Conservation (phyloP, 2,888 invertebrate species). For the Allophyes oxyacanthae region DNA sequence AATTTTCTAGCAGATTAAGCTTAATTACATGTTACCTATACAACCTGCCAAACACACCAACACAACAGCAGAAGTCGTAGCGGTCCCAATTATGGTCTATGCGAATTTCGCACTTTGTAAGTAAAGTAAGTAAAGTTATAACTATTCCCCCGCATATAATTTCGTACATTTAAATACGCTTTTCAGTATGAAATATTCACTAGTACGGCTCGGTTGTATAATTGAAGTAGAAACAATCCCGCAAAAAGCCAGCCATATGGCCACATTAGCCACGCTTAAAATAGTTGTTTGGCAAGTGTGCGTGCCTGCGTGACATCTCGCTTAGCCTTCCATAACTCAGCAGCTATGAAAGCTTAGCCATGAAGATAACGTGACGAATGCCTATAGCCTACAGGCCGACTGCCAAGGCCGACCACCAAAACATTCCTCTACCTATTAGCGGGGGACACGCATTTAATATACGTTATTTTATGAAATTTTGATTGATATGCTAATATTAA, state of each 20-base stretch:
- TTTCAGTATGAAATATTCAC: background rate
- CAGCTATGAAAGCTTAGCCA: slow-evolving; percentile 57
- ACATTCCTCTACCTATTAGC: slow-evolving; percentile 48
- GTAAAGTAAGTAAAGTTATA: too few relatives aligned
- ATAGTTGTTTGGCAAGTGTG: slow-evolving; percentile 63
- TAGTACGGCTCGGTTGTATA: slow-evolving; percentile 5
- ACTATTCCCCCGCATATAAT: background rate
- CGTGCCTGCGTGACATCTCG: slow-evolving; percentile 71
- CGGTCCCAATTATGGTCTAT: too few relatives aligned
- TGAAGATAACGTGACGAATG: slow-evolving; percentile 70
- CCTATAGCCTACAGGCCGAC: slow-evolving; percentile 58
- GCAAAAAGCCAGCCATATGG: slow-evolving; percentile 28
- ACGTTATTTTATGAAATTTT: slow-evolving; percentile 50
- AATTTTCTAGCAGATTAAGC: too few relatives aligned
- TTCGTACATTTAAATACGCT: slow-evolving; percentile 1
- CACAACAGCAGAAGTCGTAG: too few relatives aligned
- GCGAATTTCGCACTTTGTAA: too few relatives aligned
- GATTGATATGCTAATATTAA: slow-evolving; percentile 50
- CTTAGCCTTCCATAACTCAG: slow-evolving; percentile 57
- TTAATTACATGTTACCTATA: too few relatives aligned
- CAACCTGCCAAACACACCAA: too few relatives aligned
- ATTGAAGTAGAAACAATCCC: slow-evolving; percentile 27
- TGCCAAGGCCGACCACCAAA: slow-evolving; percentile 55
- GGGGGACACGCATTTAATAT: slow-evolving; percentile 52
- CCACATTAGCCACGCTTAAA: slow-evolving; percentile 45